Evolutionary conservation across 2,888 invertebrate species (phyloP).

Genomic region (Boloria euphrosyne): DNA sequence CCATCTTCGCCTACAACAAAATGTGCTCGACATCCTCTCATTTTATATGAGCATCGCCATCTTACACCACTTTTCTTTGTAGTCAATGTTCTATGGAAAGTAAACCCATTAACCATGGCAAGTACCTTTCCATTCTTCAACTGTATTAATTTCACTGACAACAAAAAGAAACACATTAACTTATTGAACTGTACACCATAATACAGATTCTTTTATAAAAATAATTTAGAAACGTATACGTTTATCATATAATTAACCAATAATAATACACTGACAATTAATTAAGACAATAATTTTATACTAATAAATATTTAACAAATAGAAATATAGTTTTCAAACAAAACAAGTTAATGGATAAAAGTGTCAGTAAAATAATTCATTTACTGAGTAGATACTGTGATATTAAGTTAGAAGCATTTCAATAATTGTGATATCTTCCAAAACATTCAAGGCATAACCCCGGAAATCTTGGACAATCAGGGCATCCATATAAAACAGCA

Average conservation of each 20-base stretch:
- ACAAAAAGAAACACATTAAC: background rate
- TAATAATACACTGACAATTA: no score
- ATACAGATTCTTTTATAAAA: background rate
- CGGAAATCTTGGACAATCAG: conserved; percentile 32
- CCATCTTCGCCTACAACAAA: conserved; percentile 32
- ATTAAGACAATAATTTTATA: no score
- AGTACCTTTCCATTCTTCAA: conserved; percentile 34
- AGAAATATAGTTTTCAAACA: no score
- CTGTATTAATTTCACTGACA: conserved; percentile 36
- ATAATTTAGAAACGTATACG: no score
- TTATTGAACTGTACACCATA: no score
- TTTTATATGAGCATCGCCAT: conserved; percentile 39
- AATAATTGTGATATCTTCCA: conserved; percentile 21
- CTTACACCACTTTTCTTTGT: conserved; percentile 27
- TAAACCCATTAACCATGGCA: conserved; percentile 37
- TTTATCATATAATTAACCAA: no score
- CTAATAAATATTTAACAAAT: no score
- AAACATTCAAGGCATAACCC: conserved; percentile 32
- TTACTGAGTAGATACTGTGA: no score
- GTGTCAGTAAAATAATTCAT: no score
- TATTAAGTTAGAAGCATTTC: background rate
- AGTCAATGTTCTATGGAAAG: conserved; percentile 36
- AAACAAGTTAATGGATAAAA: no score
- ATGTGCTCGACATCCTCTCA: conserved; percentile 34
- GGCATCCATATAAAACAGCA: conserved; percentile 24